These are phyloP conservation scores for Xestia sexstrigata DNA, from an alignment of 2,888 invertebrate species.

Conservation along the genomic window DNA sequence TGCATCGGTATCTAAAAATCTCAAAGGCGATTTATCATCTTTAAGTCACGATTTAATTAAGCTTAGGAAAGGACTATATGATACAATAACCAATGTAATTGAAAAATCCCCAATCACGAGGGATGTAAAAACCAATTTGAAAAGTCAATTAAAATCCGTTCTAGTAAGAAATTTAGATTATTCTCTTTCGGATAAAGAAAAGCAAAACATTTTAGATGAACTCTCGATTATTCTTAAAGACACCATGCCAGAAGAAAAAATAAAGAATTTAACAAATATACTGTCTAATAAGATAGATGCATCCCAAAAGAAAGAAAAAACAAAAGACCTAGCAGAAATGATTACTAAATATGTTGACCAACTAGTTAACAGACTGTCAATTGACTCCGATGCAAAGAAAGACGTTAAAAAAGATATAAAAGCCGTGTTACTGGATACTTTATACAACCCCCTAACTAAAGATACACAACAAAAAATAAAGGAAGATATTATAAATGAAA, in stretches of 20 bases:
- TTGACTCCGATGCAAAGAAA: slow-evolving; percentile 3
- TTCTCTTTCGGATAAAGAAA: slow-evolving; percentile 42
- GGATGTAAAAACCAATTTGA: slow-evolving; percentile 39
- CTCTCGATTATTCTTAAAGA: slow-evolving; percentile 30
- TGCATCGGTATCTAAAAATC: slow-evolving; percentile 51
- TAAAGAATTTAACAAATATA: slow-evolving; percentile 20
- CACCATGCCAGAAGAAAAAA: slow-evolving; percentile 28
- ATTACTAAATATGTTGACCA: slow-evolving; percentile 49
- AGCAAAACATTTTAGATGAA: slow-evolving; percentile 28
- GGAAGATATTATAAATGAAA: slow-evolving; percentile 2
- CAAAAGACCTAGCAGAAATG: slow-evolving; percentile 1
- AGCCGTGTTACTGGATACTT: slow-evolving; percentile 2
- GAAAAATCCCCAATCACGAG: slow-evolving; percentile 34
- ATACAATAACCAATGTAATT: slow-evolving; percentile 32
- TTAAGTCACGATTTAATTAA: slow-evolving; percentile 24
- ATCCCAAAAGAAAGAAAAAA: not conserved
- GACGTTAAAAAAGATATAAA: slow-evolving; percentile 10
- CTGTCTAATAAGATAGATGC: slow-evolving; percentile 19
- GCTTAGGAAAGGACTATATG: slow-evolving; percentile 28
- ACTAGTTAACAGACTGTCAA: slow-evolving; percentile 3
- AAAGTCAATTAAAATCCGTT: slow-evolving; percentile 31
- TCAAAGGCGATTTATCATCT: slow-evolving; percentile 28
- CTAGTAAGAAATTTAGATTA: slow-evolving; percentile 34
- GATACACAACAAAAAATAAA: slow-evolving; percentile 2
- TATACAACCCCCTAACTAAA: slow-evolving; percentile 16